Evolutionary conservation across 2,888 invertebrate genomes (phyloP).

Genomic region (Apodemia mormo): DNA sequence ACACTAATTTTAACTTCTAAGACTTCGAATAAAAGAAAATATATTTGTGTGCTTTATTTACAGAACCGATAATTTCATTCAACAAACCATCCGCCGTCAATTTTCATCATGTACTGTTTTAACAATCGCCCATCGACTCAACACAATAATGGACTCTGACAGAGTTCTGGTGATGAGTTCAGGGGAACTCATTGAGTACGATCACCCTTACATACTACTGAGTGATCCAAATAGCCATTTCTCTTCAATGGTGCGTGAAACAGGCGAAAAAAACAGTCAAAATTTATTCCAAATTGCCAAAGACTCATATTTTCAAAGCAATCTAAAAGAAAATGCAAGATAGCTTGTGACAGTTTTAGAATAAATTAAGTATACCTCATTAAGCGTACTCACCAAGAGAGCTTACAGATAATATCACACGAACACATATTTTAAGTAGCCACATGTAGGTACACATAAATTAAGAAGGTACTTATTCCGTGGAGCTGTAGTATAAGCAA

Average conservation of each 20-base stretch:
- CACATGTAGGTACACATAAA: too few species aligned
- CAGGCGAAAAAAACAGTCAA: conserved; percentile 79
- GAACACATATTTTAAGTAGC: too few species aligned
- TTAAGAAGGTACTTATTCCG: too few species aligned
- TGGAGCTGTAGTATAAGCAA: too few species aligned
- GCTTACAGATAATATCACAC: too few species aligned
- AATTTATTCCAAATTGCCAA: conserved; percentile 73
- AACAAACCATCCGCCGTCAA: conserved; percentile 89
- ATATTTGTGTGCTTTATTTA: conserved; percentile 22
- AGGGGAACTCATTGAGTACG: conserved; percentile 84
- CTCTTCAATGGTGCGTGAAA: conserved; percentile 81
- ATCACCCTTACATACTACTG: conserved; percentile 82
- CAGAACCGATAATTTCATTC: conserved; percentile 91
- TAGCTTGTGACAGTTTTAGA: conserved; percentile 34
- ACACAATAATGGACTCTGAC: conserved; percentile 95
- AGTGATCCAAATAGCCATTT: conserved; percentile 78
- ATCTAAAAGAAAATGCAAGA: conserved; percentile 57
- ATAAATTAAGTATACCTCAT: too few species aligned
- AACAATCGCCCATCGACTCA: conserved; percentile 95
- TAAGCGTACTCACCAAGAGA: too few species aligned
- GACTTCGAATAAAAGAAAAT: too few species aligned
- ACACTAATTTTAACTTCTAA: too few species aligned
- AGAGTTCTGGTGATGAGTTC: conserved; percentile 86
- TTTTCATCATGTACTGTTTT: conserved; percentile 92
- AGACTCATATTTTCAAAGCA: conserved; percentile 62